These are phyloP conservation scores for Neomorphus geoffroyi DNA, from an alignment of 2,797 vertebrate genomes.

Conservation along the genomic window DNA sequence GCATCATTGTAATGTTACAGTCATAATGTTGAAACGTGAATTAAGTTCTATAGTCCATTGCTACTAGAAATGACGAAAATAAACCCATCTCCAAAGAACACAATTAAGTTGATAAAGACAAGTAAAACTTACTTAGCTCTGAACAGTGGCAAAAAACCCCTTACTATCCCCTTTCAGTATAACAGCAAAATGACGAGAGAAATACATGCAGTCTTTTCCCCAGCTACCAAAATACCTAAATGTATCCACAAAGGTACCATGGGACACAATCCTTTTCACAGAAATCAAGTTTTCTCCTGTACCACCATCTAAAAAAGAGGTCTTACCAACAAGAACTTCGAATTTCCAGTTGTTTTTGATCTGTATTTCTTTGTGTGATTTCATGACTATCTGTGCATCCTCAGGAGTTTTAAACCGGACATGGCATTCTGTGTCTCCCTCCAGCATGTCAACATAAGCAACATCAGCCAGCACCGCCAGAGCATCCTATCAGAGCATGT, in stretches of 20 bases:
- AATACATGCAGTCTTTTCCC: too few species aligned
- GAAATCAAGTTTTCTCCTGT: background rate
- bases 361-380: slow-evolving; percentile 77
- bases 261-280: accelerated
- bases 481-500: slow-evolving; percentile 75
- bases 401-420: slow-evolving; percentile 86
- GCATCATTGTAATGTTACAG: background rate
- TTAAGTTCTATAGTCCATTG: background rate
- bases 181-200: background rate
- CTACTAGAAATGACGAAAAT: background rate
- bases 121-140: background rate
- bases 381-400: slow-evolving; percentile 80
- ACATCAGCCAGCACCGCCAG: slow-evolving; percentile 84
- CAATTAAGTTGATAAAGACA: background rate
- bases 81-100: background rate
- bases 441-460: slow-evolving; percentile 90
- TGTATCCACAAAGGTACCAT: background rate
- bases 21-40: background rate
- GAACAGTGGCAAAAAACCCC: accelerated
- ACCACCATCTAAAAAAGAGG: background rate
- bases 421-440: slow-evolving; percentile 91
- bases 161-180: accelerated
- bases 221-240: background rate
- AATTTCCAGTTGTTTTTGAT: slow-evolving; percentile 89
- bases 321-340: slow-evolving; percentile 87